Evolutionary conservation across 1,140 invertebrate species (phyloP).

Genomic region (Zaprionus nigranus): DNA sequence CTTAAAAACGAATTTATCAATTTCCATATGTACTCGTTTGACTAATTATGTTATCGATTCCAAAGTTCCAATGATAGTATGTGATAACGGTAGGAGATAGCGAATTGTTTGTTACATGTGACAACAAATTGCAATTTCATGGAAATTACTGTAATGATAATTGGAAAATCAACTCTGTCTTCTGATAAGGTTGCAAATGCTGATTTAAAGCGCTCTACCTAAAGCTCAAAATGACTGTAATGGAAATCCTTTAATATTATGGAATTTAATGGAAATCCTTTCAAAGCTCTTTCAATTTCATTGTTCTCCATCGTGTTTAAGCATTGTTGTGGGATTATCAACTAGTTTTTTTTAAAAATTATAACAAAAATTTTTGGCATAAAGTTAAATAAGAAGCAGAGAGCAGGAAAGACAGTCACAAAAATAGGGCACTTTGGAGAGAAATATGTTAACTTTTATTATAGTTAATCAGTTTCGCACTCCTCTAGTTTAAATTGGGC

Average conservation of each 20-base stretch:
- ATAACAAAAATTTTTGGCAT: too few relatives aligned
- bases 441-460: neutral
- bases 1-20: conserved; percentile 37
- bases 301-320: too few relatives aligned
- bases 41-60: conserved; percentile 11
- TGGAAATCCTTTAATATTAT: neutral
- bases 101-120: neutral
- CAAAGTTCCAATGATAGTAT: neutral
- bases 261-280: neutral
- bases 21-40: neutral
- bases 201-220: too few relatives aligned
- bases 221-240: neutral
- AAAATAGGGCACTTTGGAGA: neutral
- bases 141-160: neutral
- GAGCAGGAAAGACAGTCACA: neutral
- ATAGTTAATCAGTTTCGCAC: neutral
- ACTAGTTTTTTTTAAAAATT: too few relatives aligned
- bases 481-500: conserved; percentile 58
- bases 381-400: neutral
- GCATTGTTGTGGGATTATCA: too few relatives aligned
- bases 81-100: neutral
- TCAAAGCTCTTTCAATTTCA: neutral
- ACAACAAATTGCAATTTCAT: conserved; percentile 3
- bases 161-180: neutral
- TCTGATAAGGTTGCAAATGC: neutral